Percentiles rank a stretch among this genome's conserved stretches.
phyloP scores from a whole-genome alignment of 1,140 invertebrate genomes.

The Gonioctena quinquepunctata region DNA sequence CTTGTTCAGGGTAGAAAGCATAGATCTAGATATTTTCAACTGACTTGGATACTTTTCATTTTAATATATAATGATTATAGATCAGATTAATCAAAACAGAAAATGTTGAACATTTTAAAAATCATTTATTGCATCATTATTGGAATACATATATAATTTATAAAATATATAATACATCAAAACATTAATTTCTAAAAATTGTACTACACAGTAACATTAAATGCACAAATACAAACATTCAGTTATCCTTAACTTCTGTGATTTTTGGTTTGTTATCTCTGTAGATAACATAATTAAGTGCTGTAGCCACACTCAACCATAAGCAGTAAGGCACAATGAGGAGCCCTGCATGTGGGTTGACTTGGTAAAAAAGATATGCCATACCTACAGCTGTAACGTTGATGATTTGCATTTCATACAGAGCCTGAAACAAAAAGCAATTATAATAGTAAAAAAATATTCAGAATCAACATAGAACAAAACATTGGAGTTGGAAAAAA shows the following conservation, averaged over 20 bases:
- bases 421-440: constrained; percentile 62
- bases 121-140: background rate
- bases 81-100: too few relatives aligned
- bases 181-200: background rate
- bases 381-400: constrained; percentile 66
- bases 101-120: too few relatives aligned
- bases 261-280: constrained; percentile 61
- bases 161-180: background rate
- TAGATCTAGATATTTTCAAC: too few relatives aligned
- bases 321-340: constrained; percentile 78
- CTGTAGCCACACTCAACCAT: constrained; percentile 74
- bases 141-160: background rate
- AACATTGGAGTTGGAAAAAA: too few relatives aligned
- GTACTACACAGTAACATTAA: background rate
- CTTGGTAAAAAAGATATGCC: constrained; percentile 66
- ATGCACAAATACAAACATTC: background rate
- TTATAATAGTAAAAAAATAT: too few relatives aligned
- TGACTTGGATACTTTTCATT: too few relatives aligned
- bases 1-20: too few relatives aligned
- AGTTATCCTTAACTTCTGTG: constrained; percentile 27
- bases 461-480: too few relatives aligned
- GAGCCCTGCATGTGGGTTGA: constrained; percentile 71
- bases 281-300: constrained; percentile 71
- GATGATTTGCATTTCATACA: constrained; percentile 70
- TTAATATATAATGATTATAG: too few relatives aligned